phyloP scores from a whole-genome alignment of 2,797 vertebrate species.

The Neosilurus hyrtlii region DNA sequence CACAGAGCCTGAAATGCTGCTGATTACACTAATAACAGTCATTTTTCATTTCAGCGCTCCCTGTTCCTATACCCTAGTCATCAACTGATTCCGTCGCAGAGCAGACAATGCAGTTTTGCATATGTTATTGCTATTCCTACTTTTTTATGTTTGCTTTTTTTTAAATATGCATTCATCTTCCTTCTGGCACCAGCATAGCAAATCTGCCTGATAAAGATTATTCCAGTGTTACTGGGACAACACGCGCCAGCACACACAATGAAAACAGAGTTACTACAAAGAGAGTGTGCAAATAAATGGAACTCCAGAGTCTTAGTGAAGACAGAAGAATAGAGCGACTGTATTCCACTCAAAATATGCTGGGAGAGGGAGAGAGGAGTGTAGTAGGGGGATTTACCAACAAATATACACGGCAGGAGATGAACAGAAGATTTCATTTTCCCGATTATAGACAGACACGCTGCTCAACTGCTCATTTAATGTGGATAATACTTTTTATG shows the following conservation, averaged over 20 bases:
- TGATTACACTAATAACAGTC: conserved; percentile 29
- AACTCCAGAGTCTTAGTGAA: conserved; percentile 62
- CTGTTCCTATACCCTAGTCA: not conserved
- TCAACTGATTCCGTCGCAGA: conserved; percentile 14
- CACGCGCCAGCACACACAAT: conserved; percentile 34
- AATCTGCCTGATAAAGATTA: conserved; percentile 28
- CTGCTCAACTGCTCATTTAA: conserved; percentile 61
- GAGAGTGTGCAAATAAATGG: conserved; percentile 65
- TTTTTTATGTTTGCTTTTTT: not conserved
- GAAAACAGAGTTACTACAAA: conserved; percentile 48
- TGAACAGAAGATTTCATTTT: conserved; percentile 60
- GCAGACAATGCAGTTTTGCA: conserved; percentile 10
- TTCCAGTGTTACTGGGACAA: conserved; percentile 34
- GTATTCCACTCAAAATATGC: conserved; percentile 54
- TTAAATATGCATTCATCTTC: conserved; percentile 26
- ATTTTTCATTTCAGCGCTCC: conserved; percentile 19
- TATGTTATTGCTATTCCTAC: not conserved
- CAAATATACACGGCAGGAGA: conserved; percentile 58
- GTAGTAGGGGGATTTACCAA: conserved; percentile 48
- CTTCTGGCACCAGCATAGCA: conserved; percentile 29
- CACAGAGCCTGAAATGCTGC: conserved; percentile 15
- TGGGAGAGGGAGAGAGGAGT: not conserved
- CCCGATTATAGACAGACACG: conserved; percentile 46
- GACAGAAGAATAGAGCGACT: conserved; percentile 60
- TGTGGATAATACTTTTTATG: conserved; percentile 39